Base-by-base conservation (phyloP, 2,888 invertebrate species). In the Brachyopa scutellaris region DNA sequence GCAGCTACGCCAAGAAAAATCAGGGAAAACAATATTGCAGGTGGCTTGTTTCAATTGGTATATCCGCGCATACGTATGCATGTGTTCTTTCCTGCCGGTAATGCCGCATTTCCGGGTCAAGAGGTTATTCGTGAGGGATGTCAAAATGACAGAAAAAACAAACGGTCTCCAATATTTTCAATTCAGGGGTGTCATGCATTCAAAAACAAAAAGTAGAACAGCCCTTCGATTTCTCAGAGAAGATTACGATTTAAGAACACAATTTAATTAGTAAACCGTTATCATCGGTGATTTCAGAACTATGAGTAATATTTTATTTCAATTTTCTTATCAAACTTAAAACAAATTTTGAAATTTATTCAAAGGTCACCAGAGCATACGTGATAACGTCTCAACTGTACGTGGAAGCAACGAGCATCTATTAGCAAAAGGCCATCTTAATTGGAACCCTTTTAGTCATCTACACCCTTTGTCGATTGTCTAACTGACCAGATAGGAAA, bases 91-190 rank as follows among this genome's bases (percentile, higher is more conserved):
- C 82, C 64, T 77, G 62, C 57, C 80, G 70, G 77, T 82, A 77
- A 82, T 82, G 45, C 82, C 38, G 53, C 82, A 61, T 82, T 82
- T 82, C 82, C 82, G 82, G 82, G 61, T 82, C 70, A 66, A 36
- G 26, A 70, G 82, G 77, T 82, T 82, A 72, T 77, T 76, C 80
- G 62, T 69, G 80, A 70, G 80, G 80, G 74, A 70, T 77, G 70
- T 70, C 33, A 62, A 61, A 59, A 19, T 6, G 42, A 26, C n/a
- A 26, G 4, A 26, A 26, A 23, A 15, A 38, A 66, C 29, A n/a
- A 19, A 59, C 31, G 57, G 47, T 36, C 31, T 72, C 70, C 61
- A 67, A 31, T 38, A 21, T 31, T 66, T 59, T 61, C 13, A 7
- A 47, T 62, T 49, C 51, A 70, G 26, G 62, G 55, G 31, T 62